phyloP scores from a whole-genome alignment of 2,888 invertebrate species.

The Pilophorus perplexus region DNA sequence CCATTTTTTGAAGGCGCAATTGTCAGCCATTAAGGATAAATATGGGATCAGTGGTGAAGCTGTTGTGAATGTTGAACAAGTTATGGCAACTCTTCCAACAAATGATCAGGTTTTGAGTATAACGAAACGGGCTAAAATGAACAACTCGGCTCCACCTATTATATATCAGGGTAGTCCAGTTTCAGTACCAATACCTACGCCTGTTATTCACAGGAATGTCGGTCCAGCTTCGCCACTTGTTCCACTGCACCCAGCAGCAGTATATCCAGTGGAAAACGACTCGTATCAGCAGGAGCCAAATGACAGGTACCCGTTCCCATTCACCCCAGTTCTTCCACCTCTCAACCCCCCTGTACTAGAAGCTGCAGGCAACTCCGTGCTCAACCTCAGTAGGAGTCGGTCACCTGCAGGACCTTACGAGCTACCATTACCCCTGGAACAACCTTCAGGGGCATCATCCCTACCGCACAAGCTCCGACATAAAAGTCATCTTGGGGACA shows the following conservation, averaged over 20 bases:
- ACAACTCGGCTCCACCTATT: slow-evolving; percentile 52
- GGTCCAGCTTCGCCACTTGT: slow-evolving; percentile 49
- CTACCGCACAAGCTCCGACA: slow-evolving; percentile 87
- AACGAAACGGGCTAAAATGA: slow-evolving; percentile 68
- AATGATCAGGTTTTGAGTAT: slow-evolving; percentile 81
- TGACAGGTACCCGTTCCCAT: slow-evolving; percentile 56
- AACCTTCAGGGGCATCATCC: slow-evolving; percentile 11
- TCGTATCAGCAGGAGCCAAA: not conserved
- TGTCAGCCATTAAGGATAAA: slow-evolving; percentile 89
- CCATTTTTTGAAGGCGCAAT: slow-evolving; percentile 86
- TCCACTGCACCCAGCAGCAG: slow-evolving; percentile 50
- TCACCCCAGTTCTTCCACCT: slow-evolving; percentile 51
- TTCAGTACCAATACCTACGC: slow-evolving; percentile 56
- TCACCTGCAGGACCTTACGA: slow-evolving; percentile 70
- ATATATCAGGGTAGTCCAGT: slow-evolving; percentile 60
- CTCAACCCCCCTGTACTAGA: slow-evolving; percentile 54
- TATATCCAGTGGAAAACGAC: slow-evolving; percentile 51
- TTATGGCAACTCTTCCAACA: slow-evolving; percentile 78
- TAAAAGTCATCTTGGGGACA: slow-evolving; percentile 85
- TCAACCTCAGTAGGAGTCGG: slow-evolving; percentile 54
- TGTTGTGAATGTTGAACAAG: slow-evolving; percentile 83
- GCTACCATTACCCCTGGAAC: slow-evolving; percentile 42
- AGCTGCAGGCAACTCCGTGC: slow-evolving; percentile 51
- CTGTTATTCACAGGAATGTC: slow-evolving; percentile 60
- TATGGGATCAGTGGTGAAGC: slow-evolving; percentile 86